Conservation (phyloP, 2,113 vertebrate species). For the Ascaphus truei region DNA sequence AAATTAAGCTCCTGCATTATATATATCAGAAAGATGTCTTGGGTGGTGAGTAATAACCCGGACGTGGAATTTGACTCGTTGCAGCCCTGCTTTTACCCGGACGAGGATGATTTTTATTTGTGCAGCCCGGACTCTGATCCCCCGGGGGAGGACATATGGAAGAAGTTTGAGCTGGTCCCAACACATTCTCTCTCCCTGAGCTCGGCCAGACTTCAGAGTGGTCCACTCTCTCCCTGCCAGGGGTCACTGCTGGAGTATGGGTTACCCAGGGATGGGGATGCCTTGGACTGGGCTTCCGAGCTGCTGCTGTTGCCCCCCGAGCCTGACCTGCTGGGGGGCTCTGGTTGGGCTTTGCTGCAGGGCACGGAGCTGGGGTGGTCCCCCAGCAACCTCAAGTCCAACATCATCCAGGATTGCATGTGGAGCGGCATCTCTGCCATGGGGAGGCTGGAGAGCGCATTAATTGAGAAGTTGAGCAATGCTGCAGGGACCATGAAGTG, state of each 20-base stretch:
- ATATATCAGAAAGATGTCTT: slow-evolving; percentile 70
- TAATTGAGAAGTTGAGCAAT: slow-evolving; percentile 85
- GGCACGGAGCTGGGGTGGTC: slow-evolving; percentile 68
- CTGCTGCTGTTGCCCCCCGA: slow-evolving; percentile 81
- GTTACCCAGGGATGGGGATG: slow-evolving; percentile 58
- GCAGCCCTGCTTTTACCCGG: slow-evolving; percentile 96
- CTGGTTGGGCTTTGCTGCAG: slow-evolving; percentile 67
- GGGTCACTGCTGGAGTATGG: slow-evolving; percentile 53
- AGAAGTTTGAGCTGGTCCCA: slow-evolving; percentile 97
- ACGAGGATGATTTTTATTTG: slow-evolving; percentile 96
- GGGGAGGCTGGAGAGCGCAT: slow-evolving; percentile 88
- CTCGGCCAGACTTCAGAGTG: slow-evolving; percentile 71
- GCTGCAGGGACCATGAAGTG: slow-evolving; percentile 47
- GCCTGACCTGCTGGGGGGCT: slow-evolving; percentile 74
- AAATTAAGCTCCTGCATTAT: not conserved
- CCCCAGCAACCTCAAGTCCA: slow-evolving; percentile 80
- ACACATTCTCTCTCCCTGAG: slow-evolving; percentile 94
- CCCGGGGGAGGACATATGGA: slow-evolving; percentile 99
- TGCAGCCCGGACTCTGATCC: slow-evolving; percentile 91
- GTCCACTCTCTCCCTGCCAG: slow-evolving; percentile 41
- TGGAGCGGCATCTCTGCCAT: slow-evolving; percentile 95
- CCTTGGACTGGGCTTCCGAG: slow-evolving; percentile 91
- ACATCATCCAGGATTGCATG: slow-evolving; percentile 98
- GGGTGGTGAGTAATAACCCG: slow-evolving; percentile 86
- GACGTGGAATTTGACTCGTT: slow-evolving; percentile 96